Percentiles rank a stretch among this genome's conserved stretches.
Evolutionary conservation across 2,113 vertebrate genomes (phyloP).

Genomic region (Lycaon pictus): DNA sequence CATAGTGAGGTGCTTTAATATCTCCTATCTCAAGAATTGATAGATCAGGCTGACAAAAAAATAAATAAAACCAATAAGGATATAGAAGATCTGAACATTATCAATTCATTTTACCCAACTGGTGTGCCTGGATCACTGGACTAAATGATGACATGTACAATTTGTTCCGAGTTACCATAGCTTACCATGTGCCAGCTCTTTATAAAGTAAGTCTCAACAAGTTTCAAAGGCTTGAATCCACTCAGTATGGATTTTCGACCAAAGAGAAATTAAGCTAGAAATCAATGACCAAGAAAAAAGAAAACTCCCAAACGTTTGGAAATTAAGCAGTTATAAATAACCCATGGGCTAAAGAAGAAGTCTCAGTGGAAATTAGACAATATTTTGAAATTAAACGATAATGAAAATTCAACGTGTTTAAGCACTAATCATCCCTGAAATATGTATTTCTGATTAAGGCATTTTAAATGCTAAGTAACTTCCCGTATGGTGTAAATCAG

Average conservation of each 20-base stretch:
- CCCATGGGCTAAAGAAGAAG: not conserved
- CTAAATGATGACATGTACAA: not conserved
- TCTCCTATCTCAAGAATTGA: not conserved
- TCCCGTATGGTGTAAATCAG: not conserved
- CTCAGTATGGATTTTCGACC: not conserved
- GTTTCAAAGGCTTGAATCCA: not conserved
- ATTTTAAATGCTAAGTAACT: not conserved
- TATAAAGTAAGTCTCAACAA: not conserved
- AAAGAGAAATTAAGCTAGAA: constrained; percentile 27
- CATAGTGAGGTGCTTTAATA: not conserved
- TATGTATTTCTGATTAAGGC: not conserved
- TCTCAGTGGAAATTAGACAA: not conserved
- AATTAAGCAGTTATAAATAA: not conserved
- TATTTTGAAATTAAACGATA: constrained; percentile 28
- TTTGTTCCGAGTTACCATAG: not conserved
- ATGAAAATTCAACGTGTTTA: not conserved
- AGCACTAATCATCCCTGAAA: not conserved
- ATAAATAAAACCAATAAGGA: no score
- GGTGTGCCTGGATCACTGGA: not conserved
- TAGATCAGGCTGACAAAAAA: not conserved
- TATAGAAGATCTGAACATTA: not conserved
- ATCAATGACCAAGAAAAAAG: not conserved
- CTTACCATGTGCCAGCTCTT: not conserved
- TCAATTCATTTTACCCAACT: not conserved
- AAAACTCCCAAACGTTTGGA: not conserved